These are phyloP conservation scores for Xylota sylvarum DNA, from an alignment of 2,888 invertebrate genomes.

Conservation along the genomic window DNA sequence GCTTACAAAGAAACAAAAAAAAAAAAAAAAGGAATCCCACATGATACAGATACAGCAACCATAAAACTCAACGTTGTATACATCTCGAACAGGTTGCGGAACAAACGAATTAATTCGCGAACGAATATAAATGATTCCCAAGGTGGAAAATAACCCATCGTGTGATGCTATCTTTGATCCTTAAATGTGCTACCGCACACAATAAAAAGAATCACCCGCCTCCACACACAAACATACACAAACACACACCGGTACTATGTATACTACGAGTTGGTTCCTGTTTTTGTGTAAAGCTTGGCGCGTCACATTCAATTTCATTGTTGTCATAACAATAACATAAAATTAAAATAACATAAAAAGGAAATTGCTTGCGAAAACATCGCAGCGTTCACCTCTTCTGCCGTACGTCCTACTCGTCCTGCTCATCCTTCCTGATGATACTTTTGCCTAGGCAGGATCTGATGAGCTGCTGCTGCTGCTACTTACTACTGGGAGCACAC, in stretches of 20 bases:
- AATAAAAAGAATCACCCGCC: constrained; percentile 68
- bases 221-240: constrained; percentile 8
- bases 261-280: constrained; percentile 69
- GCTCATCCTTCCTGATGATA: constrained; percentile 17
- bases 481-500: constrained; percentile 20
- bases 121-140: constrained; percentile 77
- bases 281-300: constrained; percentile 63
- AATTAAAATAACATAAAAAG: constrained; percentile 85
- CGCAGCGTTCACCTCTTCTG: constrained; percentile 68
- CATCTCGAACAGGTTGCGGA: constrained; percentile 73
- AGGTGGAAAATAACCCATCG: constrained; percentile 76
- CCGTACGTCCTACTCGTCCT: constrained; percentile 2
- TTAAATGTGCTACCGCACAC: constrained; percentile 76
- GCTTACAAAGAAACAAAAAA: background rate
- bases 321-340: constrained; percentile 85
- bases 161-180: constrained; percentile 73
- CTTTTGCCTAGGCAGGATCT: constrained; percentile 57
- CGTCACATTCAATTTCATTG: constrained; percentile 85
- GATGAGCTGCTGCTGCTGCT: constrained; percentile 43
- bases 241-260: constrained; percentile 54
- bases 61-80: constrained; percentile 56
- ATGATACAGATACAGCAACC: constrained; percentile 27
- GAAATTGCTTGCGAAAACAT: constrained; percentile 83
- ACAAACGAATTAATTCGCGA: constrained; percentile 76
- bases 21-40: constrained; percentile 24